A percentile compares a stretch with the other conserved stretches of the same genome.
Evolutionary conservation across 2,113 vertebrate species (phyloP).

Genomic region (Pterocles orientalis): DNA sequence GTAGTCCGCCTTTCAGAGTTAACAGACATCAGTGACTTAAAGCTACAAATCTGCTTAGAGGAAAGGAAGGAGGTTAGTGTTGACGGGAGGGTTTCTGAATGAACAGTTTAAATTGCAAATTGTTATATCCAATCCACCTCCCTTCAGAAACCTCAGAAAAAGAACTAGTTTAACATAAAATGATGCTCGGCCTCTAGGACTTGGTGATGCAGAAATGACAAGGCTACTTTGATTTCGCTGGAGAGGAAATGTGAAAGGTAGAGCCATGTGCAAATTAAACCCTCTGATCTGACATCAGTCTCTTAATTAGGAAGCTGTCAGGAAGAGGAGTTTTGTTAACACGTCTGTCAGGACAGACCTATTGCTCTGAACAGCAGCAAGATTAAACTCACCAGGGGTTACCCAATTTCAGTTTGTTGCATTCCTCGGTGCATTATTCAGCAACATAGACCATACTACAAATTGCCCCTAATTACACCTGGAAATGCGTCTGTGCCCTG

Average conservation of each 20-base stretch:
- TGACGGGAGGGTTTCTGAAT: neutral
- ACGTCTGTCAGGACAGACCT: neutral
- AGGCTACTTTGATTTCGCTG: neutral
- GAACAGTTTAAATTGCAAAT: neutral
- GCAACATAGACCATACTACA: neutral
- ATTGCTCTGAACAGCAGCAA: slow-evolving; percentile 2
- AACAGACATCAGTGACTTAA: slow-evolving; percentile 46
- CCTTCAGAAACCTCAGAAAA: neutral
- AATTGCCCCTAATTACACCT: neutral
- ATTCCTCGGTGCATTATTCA: neutral
- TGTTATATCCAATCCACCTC: neutral
- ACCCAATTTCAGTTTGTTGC: neutral
- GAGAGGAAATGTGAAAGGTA: slow-evolving; percentile 3
- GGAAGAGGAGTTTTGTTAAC: slow-evolving; percentile 7
- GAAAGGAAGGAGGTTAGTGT: slow-evolving; percentile 3
- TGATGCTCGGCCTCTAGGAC: neutral
- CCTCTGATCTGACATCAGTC: slow-evolving; percentile 51
- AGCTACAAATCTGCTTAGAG: slow-evolving; percentile 65
- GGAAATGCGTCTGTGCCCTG: neutral
- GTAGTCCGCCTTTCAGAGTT: neutral
- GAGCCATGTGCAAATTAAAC: slow-evolving; percentile 12
- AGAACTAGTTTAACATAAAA: neutral
- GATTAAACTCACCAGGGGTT: neutral
- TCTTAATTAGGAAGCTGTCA: slow-evolving; percentile 50
- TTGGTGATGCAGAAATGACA: neutral